Evolutionary conservation across 1,140 invertebrate species (phyloP).

Genomic region (Drosophila ohnishii): DNA sequence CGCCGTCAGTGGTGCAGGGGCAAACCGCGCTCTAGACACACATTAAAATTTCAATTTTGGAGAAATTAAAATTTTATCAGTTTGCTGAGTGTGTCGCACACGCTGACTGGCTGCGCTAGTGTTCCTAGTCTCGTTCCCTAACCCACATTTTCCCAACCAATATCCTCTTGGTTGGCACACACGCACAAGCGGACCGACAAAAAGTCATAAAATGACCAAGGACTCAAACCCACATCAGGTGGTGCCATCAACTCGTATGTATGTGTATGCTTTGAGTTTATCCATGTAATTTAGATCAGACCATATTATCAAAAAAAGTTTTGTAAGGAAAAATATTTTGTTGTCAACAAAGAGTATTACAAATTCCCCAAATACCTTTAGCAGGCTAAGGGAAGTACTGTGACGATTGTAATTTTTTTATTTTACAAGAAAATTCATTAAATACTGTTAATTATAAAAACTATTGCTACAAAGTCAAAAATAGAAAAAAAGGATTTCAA

Average conservation of each 20-base stretch:
- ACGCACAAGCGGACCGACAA: slow-evolving; percentile 8
- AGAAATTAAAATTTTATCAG: slow-evolving; percentile 73
- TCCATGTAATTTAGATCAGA: slow-evolving; percentile 7
- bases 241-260: slow-evolving; percentile 19
- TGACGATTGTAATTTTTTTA: neutral
- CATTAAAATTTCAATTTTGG: slow-evolving; percentile 75
- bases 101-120: slow-evolving; percentile 14
- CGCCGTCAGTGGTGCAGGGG: neutral
- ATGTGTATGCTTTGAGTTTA: slow-evolving; percentile 2
- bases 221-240: slow-evolving; percentile 17
- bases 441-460: neutral
- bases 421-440: neutral
- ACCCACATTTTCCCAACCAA: slow-evolving; percentile 11
- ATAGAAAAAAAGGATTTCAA: neutral
- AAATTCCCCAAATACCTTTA: neutral
- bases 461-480: neutral
- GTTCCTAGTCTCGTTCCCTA: neutral
- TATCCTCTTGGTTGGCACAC: neutral
- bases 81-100: slow-evolving; percentile 51
- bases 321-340: neutral
- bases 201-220: slow-evolving; percentile 38
- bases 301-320: neutral
- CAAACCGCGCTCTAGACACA: slow-evolving; percentile 59
- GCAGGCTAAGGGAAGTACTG: neutral
- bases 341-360: neutral